Base-by-base conservation (phyloP, 2,888 invertebrate species). In the Acrobasis repandana region DNA sequence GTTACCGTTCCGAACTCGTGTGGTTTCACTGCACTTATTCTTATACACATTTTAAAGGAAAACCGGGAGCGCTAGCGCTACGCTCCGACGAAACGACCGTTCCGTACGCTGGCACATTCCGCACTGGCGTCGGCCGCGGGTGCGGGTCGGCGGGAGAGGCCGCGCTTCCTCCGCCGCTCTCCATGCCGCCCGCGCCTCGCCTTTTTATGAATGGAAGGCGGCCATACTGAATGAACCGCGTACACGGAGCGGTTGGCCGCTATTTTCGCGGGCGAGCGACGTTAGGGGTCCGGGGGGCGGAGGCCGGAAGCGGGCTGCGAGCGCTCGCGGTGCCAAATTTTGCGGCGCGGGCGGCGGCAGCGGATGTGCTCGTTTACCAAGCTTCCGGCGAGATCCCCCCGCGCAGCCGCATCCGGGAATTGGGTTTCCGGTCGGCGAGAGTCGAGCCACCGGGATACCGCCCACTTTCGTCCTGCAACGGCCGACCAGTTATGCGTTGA, bases 131-230 rank as follows among this genome's bases (percentile, higher is more conserved):
- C 89, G 88, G 87, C 81, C 76, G 88, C 86, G 85, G 85, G 87
- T 76, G 90, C 88, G 90, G 90, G 88, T 79, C 80, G 88, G 88
- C 86, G 86, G 89, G 88, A 84, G 92, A 83, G 88, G 84, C 84
- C 82, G 84, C 81, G 79, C 87, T 82, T 86, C 89, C 93, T 89
- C 88, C 91, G 85, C 89, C 90, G 88, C 91, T 79, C 88, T 79
- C 82, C 88, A 82, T 80, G 73, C 86, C 84, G 79, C 84, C 88
- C 82, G 83, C 86, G 83, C 90, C 86, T 86, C 89, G 93, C 93
- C 93, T 94, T 94, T 94, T 94, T 94, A 94, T 94, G 94, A 94
- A 94, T 94, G 94, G 93, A 93, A 93, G 93, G 93, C 94, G 93
- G 94, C 94, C 94, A 94, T 94, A 91, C 94, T 94, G 94, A 94